phyloP scores from a whole-genome alignment of 2,797 vertebrate genomes.

The Neomorphus geoffroyi region DNA sequence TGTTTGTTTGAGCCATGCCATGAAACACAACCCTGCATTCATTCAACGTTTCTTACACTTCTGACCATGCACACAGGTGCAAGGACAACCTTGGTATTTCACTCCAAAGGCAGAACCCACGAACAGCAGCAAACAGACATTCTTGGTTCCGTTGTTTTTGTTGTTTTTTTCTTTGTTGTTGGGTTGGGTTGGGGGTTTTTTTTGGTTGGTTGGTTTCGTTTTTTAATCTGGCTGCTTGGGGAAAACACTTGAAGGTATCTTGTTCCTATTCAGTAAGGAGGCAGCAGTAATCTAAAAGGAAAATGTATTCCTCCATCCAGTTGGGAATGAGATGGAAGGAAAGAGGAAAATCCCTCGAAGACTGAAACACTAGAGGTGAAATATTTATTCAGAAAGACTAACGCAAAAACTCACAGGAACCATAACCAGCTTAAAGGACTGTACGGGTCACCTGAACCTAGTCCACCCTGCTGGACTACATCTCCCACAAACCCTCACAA shows the following conservation, averaged over 20 bases:
- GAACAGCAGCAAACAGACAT: neutral
- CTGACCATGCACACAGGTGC: neutral
- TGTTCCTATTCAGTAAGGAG: neutral
- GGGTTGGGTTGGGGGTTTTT: no score
- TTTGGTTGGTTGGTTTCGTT: neutral
- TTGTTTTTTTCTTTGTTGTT: no score
- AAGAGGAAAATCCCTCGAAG: neutral
- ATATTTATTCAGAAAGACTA: neutral
- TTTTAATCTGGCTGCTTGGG: neutral
- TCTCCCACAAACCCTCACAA: neutral
- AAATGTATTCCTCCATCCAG: rapidly evolving
- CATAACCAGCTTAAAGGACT: neutral
- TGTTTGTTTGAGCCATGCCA: neutral
- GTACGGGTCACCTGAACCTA: neutral
- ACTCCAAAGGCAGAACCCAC: neutral
- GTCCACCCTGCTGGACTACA: neutral
- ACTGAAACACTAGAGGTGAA: neutral
- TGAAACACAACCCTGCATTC: neutral
- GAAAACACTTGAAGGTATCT: neutral
- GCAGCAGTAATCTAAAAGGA: neutral
- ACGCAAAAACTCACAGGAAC: neutral
- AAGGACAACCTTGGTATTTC: neutral
- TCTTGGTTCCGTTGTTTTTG: neutral
- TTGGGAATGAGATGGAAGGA: neutral
- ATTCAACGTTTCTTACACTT: neutral